Evolutionary conservation across 1,140 invertebrate genomes (phyloP).

Genomic region (Bombyx mori): DNA sequence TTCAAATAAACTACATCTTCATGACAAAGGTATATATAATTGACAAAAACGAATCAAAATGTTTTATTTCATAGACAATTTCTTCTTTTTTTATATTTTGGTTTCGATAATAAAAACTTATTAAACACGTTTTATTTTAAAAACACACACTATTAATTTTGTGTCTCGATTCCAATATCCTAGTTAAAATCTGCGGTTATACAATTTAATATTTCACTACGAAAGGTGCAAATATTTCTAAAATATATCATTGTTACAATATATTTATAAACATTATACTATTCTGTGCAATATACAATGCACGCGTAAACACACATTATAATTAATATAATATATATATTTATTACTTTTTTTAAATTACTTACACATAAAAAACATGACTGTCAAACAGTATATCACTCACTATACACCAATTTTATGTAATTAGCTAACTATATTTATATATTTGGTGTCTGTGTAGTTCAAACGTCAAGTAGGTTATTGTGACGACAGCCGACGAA

Average conservation of each 20-base stretch:
- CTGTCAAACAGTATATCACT: conserved; percentile 63
- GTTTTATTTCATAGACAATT: conserved; percentile 19
- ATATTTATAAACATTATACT: conserved; percentile 61
- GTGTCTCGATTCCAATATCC: conserved; percentile 30
- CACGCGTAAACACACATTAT: conserved; percentile 50
- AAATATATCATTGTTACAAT: conserved; percentile 52
- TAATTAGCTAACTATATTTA: conserved; percentile 48
- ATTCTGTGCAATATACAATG: conserved; percentile 63
- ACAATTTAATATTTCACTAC: conserved; percentile 63
- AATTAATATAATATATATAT: conserved; percentile 9
- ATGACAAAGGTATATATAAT: conserved; percentile 66
- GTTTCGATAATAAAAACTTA: conserved; percentile 42
- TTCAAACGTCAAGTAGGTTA: conserved; percentile 46
- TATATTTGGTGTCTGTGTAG: conserved; percentile 53
- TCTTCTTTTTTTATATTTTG: conserved; percentile 13
- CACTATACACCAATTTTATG: conserved; percentile 55
- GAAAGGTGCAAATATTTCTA: conserved; percentile 70
- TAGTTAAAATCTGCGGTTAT: conserved; percentile 63
- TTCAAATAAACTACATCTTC: conserved; percentile 61
- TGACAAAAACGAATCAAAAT: conserved; percentile 67
- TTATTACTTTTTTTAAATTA: conserved; percentile 22
- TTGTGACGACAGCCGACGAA: too few species aligned
- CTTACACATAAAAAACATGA: conserved; percentile 59
- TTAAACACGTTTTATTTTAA: conserved; percentile 20
- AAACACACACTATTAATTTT: conserved; percentile 19